These are phyloP conservation scores for Drosophila mulleri DNA, from an alignment of 2,888 invertebrate genomes.

Conservation along the genomic window DNA sequence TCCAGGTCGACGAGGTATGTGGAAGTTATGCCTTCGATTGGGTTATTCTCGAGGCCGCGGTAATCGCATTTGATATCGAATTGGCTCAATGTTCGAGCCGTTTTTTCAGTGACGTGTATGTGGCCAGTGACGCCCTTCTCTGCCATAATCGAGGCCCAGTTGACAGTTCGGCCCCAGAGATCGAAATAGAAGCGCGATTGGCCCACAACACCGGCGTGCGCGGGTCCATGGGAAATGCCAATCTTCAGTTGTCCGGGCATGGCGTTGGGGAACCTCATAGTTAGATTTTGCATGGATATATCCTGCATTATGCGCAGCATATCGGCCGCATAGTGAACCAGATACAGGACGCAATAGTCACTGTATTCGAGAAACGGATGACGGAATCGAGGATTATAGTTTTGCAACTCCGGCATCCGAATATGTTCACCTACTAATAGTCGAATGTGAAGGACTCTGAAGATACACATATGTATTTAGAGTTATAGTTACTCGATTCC, in stretches of 20 bases:
- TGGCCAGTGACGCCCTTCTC: constrained; percentile 92
- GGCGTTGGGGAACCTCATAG: constrained; percentile 16
- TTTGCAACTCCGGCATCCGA: neutral
- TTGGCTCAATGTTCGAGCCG: constrained; percentile 88
- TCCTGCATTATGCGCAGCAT: constrained; percentile 88
- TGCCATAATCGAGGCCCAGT: constrained; percentile 98
- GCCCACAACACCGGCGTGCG: constrained; percentile 97
- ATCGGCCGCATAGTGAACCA: constrained; percentile 90
- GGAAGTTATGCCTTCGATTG: constrained; percentile 88
- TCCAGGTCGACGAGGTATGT: constrained; percentile 86
- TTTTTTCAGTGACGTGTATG: constrained; percentile 91
- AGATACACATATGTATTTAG: neutral
- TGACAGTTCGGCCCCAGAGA: constrained; percentile 98
- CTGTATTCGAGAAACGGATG: constrained; percentile 6
- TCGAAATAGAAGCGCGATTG: constrained; percentile 96
- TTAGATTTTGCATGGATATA: constrained; percentile 12
- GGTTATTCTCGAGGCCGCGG: constrained; percentile 89
- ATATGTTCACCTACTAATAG: neutral
- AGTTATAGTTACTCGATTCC: neutral
- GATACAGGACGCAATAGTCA: constrained; percentile 85
- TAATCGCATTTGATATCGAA: constrained; percentile 89
- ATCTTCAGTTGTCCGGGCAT: constrained; percentile 35
- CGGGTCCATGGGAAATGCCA: constrained; percentile 95
- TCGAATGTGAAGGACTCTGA: neutral
- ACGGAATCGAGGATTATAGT: neutral